Evolutionary conservation across 2,113 vertebrate species (phyloP), one percentile per base, ranked within the genome.

Genomic region (Actinemys pallida): DNA sequence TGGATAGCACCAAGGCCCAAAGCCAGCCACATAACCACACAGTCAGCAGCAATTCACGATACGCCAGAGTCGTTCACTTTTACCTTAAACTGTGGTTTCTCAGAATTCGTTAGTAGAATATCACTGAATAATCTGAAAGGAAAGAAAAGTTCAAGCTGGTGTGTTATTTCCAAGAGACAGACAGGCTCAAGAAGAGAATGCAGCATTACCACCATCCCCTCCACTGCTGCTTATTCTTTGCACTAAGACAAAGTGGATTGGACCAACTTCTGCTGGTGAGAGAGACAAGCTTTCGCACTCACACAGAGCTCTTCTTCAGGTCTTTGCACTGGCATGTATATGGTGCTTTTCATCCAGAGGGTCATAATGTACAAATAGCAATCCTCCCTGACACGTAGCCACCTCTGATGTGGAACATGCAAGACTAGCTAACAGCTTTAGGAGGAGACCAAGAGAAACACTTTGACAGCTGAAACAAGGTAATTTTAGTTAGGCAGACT

Each of bases 51-150:
- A 42, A 69, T 19, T 50, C 31, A 35, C 3, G 14, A 27, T 8
- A 85, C 19, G 10, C 10, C 72, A 79, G 6, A 2, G 22, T 35
- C 29, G 75, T 79, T 93, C 81, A 56, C 57, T 72, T 96, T 97
- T 98, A 99, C 99, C 99, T 99, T 99, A 94, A 99, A 99, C 94
- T 99, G 99, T 89, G 99, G 98, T 97, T 99, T 99, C 96, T 99
- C 99, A 0, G 98, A 98, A 96, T 98, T 99, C 82, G 98, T 98
- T 84, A 99, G 97, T 86, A 98, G 97, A 92, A 99, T 98, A 0
- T 99, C 99, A 91, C 98, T 98, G 98, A 99, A 99, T 92, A 99
- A 98, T 97, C 99, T 99, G 97, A 96, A 91, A 95, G 24, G 95
- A 93, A 90, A 49, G 88, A 84, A 85, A 90, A 87, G 45, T 47